phyloP scores from a whole-genome alignment of 2,113 vertebrate genomes.

The Lycocorax pyrrhopterus region DNA sequence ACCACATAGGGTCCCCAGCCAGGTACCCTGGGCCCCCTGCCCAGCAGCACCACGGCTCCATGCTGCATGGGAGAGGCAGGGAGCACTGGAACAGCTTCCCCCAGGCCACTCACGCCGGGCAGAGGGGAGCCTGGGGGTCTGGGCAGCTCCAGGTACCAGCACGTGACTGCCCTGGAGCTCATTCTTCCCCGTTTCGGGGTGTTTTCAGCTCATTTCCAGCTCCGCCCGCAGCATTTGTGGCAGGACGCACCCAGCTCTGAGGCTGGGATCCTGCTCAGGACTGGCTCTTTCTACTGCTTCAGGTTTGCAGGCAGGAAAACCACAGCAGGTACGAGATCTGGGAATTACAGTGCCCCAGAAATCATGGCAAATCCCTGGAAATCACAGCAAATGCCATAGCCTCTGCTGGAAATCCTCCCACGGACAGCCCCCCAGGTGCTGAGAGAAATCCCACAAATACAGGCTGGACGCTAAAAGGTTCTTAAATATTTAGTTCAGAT shows the following conservation, averaged over 20 bases:
- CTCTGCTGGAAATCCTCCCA: background rate
- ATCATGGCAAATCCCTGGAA: background rate
- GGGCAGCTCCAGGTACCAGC: background rate
- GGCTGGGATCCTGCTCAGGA: background rate
- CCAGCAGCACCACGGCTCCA: background rate
- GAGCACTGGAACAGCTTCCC: background rate
- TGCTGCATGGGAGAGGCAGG: accelerated
- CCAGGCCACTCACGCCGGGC: accelerated
- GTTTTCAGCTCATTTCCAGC: background rate
- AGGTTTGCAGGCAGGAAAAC: background rate
- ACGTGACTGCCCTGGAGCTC: background rate
- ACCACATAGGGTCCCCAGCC: background rate
- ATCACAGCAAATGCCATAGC: background rate
- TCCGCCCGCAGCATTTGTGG: background rate
- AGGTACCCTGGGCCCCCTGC: background rate
- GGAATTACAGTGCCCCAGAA: background rate
- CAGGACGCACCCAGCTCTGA: background rate
- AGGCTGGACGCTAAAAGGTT: background rate
- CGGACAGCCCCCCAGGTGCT: background rate
- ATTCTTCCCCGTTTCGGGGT: background rate
- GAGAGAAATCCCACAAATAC: background rate
- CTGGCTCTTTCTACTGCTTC: background rate
- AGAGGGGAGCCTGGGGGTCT: background rate
- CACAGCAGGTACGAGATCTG: background rate
- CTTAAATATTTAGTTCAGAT: conserved; percentile 76